Evolutionary conservation across 2,797 vertebrate species (phyloP).

Genomic region (Rhinatrema bivittatum): DNA sequence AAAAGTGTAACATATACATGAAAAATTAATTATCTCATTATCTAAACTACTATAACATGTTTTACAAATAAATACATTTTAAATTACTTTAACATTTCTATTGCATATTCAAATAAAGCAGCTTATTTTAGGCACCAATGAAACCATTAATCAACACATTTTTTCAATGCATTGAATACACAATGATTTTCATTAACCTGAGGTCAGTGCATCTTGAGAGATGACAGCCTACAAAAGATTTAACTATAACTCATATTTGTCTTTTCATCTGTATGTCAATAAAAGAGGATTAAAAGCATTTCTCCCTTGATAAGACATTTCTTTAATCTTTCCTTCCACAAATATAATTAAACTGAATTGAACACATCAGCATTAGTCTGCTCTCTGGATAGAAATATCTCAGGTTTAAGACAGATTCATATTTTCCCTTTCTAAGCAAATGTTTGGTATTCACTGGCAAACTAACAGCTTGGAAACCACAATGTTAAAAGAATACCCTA

Average conservation of each 20-base stretch:
- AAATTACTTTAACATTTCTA: no score
- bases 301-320: background rate
- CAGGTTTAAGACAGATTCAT: background rate
- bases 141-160: background rate
- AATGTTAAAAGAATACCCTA: no score
- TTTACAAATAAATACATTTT: no score
- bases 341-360: background rate
- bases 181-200: constrained; percentile 2
- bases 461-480: no score
- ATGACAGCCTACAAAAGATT: constrained; percentile 1
- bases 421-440: no score
- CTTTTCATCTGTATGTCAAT: constrained; percentile 1
- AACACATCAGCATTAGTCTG: background rate
- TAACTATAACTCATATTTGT: background rate
- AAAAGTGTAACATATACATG: no score
- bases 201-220: constrained; percentile 7
- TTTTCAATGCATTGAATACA: constrained; percentile 1
- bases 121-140: constrained; percentile 4
- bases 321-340: background rate
- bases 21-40: no score
- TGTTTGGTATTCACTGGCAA: no score
- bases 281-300: constrained; percentile 9
- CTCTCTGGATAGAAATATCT: background rate
- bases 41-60: no score
- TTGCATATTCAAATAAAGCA: no score